Percentiles rank a stretch among this genome's conserved stretches.
These are phyloP conservation scores for Lasioglossum vierecki DNA, from an alignment of 2,888 invertebrate genomes.

Conservation along the genomic window DNA sequence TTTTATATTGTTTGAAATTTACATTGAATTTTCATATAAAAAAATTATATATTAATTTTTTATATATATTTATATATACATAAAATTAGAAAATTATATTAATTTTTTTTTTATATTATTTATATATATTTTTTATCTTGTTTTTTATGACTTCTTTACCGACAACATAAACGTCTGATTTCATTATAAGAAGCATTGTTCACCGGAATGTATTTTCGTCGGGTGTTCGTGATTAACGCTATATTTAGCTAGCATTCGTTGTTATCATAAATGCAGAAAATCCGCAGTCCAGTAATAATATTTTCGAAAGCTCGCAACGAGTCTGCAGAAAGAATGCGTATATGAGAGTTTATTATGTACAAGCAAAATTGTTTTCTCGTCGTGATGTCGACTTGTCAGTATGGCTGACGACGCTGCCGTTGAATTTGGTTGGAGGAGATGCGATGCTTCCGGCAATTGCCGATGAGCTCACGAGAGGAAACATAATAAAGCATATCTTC, in stretches of 20 bases:
- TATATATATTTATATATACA: too few species aligned
- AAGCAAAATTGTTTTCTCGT: not conserved
- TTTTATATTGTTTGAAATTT: too few species aligned
- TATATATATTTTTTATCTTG: too few species aligned
- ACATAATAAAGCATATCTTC: slow-evolving; percentile 14
- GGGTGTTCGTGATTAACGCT: not conserved
- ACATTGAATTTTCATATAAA: too few species aligned
- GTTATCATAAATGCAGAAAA: not conserved
- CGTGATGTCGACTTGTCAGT: not conserved
- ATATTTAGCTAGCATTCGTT: not conserved
- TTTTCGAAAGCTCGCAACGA: not conserved
- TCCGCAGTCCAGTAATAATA: not conserved
- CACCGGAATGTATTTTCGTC: too few species aligned
- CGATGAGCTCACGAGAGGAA: not conserved
- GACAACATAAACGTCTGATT: not conserved
- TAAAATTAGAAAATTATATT: too few species aligned
- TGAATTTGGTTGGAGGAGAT: not conserved
- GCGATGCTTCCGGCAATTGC: slow-evolving; percentile 1
- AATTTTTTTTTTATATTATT: too few species aligned
- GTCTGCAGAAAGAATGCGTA: not conserved
- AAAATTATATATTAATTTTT: too few species aligned
- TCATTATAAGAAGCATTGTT: not conserved
- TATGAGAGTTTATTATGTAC: not conserved
- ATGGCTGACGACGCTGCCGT: not conserved
- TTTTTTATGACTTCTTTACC: not conserved